phyloP scores from a whole-genome alignment of 2,888 invertebrate species.

The Rambutsinella grinnellia region DNA sequence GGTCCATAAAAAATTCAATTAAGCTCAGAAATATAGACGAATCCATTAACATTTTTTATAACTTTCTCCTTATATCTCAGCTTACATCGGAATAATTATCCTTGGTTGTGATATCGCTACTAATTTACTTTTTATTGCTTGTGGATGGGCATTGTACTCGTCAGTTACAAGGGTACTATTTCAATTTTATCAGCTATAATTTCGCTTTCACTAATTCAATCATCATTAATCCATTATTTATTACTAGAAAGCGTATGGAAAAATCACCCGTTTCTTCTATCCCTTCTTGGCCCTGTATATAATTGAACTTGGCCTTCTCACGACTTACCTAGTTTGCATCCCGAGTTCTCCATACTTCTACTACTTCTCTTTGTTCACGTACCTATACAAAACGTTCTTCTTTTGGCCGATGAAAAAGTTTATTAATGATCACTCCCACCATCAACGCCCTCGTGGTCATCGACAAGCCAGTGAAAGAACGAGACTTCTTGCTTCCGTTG shows the following conservation, averaged over 20 bases:
- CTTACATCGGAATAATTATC: conserved; percentile 17
- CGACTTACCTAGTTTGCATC: conserved; percentile 40
- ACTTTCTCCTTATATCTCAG: conserved; percentile 1
- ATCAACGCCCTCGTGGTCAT: background rate
- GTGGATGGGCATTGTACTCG: conserved; percentile 36
- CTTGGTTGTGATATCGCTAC: conserved; percentile 33
- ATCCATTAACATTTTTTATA: conserved; percentile 3
- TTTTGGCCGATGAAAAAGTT: conserved; percentile 57
- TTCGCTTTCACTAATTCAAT: background rate
- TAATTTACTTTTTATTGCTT: conserved; percentile 25
- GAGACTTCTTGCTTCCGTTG: conserved; percentile 34
- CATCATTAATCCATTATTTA: conserved; percentile 10
- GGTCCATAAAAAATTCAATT: conserved; percentile 20
- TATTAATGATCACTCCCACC: conserved; percentile 46
- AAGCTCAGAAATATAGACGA: background rate
- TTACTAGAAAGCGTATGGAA: conserved; percentile 50
- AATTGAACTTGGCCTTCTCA: conserved; percentile 29
- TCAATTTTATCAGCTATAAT: background rate
- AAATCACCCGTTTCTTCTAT: conserved; percentile 35
- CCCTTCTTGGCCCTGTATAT: conserved; percentile 25
- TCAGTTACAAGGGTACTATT: conserved; percentile 31
- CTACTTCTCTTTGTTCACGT: conserved; percentile 39
- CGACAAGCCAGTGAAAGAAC: conserved; percentile 27
- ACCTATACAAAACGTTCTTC: conserved; percentile 42
- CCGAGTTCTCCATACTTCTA: conserved; percentile 56